Conservation (phyloP, 2,797 vertebrate species). For the Sorex maritimensis region DNA sequence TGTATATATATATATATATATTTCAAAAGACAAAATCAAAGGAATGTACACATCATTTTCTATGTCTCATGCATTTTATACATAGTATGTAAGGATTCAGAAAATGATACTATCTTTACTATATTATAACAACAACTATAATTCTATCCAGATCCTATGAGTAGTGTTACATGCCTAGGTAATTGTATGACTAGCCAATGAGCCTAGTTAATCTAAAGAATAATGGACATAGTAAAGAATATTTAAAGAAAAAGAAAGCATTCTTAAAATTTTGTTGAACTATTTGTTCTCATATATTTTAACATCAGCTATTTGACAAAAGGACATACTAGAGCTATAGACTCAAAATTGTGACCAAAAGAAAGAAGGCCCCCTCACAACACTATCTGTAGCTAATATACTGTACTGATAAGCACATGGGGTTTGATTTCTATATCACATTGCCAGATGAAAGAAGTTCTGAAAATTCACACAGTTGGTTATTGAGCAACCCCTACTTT, state of each 20-base stretch:
- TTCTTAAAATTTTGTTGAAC: neutral
- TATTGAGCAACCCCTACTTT: constrained; percentile 80
- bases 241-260: neutral
- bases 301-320: neutral
- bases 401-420: neutral
- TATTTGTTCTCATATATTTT: constrained; percentile 25
- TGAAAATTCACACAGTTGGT: constrained; percentile 69
- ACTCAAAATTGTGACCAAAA: constrained; percentile 38
- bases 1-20: no score
- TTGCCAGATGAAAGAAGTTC: constrained; percentile 71
- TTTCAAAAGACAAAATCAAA: no score
- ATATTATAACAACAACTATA: neutral
- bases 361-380: neutral
- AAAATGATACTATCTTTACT: neutral
- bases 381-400: constrained; percentile 35
- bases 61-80: neutral
- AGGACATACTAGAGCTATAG: constrained; percentile 25
- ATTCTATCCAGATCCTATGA: neutral
- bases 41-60: neutral
- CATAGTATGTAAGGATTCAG: neutral
- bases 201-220: constrained; percentile 23
- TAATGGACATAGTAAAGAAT: neutral
- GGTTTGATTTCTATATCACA: constrained; percentile 66
- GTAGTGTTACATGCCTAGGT: no score
- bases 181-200: neutral